phyloP scores from a whole-genome alignment of 2,888 invertebrate species.

The Epicampocera succincta region DNA sequence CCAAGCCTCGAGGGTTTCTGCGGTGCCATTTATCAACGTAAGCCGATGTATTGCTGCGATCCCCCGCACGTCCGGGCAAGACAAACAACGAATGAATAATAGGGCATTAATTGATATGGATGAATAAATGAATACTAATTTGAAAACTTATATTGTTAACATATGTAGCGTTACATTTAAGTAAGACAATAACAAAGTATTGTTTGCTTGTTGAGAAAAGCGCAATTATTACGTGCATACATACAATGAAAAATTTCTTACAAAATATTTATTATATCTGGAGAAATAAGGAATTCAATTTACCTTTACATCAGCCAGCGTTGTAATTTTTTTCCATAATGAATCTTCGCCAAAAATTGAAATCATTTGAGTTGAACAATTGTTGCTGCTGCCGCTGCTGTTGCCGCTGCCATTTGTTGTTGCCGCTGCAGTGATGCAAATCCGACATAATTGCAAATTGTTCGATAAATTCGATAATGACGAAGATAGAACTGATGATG shows the following conservation, averaged over 20 bases:
- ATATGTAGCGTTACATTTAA: constrained; percentile 6
- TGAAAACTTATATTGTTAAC: constrained; percentile 1
- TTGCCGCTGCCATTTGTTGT: constrained; percentile 52
- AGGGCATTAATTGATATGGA: constrained; percentile 21
- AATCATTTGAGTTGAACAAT: constrained; percentile 78
- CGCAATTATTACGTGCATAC: no score
- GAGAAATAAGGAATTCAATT: constrained; percentile 19
- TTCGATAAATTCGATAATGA: constrained; percentile 60
- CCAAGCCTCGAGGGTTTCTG: no score
- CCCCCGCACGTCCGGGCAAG: no score
- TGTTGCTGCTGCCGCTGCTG: constrained; percentile 66
- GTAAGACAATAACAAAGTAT: constrained; percentile 17
- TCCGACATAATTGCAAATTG: constrained; percentile 79
- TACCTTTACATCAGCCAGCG: constrained; percentile 81
- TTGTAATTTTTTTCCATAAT: constrained; percentile 80
- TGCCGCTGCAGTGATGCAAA: constrained; percentile 78
- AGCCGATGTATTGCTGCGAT: no score
- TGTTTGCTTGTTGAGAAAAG: constrained; percentile 1
- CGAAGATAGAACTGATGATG: constrained; percentile 37
- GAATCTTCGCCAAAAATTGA: constrained; percentile 81
- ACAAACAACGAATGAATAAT: no score
- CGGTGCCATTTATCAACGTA: no score
- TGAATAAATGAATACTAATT: constrained; percentile 41
- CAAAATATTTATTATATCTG: background rate
- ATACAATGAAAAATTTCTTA: no score